Conservation (phyloP, 2,797 vertebrate species). For the Calcarius lapponicus region DNA sequence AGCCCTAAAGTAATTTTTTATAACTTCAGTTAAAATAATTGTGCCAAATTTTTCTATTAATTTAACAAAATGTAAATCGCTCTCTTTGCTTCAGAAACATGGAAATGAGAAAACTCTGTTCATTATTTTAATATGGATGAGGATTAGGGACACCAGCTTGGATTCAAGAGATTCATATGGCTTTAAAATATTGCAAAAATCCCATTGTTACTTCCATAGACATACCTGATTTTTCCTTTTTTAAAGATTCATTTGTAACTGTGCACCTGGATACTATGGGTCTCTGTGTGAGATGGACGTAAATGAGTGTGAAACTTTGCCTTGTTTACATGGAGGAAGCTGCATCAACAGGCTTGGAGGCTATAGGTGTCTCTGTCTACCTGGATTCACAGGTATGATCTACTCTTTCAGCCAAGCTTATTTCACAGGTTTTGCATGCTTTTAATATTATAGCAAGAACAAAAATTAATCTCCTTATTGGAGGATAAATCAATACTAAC, state of each 20-base stretch:
- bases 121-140: neutral
- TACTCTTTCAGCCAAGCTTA: neutral
- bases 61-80: neutral
- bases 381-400: constrained; percentile 83
- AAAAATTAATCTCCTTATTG: neutral
- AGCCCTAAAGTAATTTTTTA: neutral
- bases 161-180: neutral
- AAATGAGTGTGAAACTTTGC: constrained; percentile 84
- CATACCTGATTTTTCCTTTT: neutral
- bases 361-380: constrained; percentile 79
- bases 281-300: constrained; percentile 82
- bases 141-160: neutral
- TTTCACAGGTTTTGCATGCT: neutral
- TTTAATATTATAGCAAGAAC: neutral
- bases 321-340: constrained; percentile 83
- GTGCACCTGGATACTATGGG: constrained; percentile 81
- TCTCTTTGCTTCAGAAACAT: neutral
- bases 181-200: neutral
- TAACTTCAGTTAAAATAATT: neutral
- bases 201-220: neutral
- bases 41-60: neutral
- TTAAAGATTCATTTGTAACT: constrained; percentile 80
- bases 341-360: constrained; percentile 82
- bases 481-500: neutral
- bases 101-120: neutral